These are phyloP conservation scores for Danaus plexippus DNA, from an alignment of 1,140 invertebrate species.

Conservation along the genomic window DNA sequence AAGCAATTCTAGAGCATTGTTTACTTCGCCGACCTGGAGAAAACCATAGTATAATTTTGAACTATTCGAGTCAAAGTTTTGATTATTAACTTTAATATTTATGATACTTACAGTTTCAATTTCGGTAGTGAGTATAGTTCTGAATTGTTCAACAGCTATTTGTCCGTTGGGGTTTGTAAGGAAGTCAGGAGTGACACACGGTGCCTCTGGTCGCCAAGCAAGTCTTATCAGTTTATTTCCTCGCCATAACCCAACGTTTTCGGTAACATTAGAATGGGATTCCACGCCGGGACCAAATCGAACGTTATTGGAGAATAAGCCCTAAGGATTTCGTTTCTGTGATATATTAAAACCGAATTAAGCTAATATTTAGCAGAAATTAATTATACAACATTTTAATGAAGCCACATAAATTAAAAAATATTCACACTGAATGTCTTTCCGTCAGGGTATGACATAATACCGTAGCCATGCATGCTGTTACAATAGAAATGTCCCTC, in stretches of 20 bases:
- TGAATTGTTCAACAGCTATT: slow-evolving; percentile 28
- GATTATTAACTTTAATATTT: neutral
- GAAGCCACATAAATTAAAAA: neutral
- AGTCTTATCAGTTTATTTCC: slow-evolving; percentile 55
- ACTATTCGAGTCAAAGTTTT: neutral
- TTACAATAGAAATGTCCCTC: slow-evolving; percentile 69
- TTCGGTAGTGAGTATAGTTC: slow-evolving; percentile 24
- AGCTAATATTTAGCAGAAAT: neutral
- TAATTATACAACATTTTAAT: neutral
- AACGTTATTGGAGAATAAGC: slow-evolving; percentile 58
- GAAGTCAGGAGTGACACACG: slow-evolving; percentile 36
- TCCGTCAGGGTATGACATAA: slow-evolving; percentile 62
- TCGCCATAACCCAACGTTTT: slow-evolving; percentile 71
- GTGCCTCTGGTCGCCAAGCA: slow-evolving; percentile 38
- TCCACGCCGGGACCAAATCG: slow-evolving; percentile 72
- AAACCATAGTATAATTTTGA: slow-evolving; percentile 10
- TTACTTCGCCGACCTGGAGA: slow-evolving; percentile 39
- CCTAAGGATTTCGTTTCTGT: slow-evolving; percentile 30
- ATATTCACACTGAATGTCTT: slow-evolving; percentile 41
- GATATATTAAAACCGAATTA: too few relatives aligned
- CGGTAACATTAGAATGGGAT: slow-evolving; percentile 41
- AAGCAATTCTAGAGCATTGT: slow-evolving; percentile 47
- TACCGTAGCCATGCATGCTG: slow-evolving; percentile 67
- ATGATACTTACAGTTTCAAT: slow-evolving; percentile 30
- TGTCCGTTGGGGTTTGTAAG: slow-evolving; percentile 20